Percentiles rank a stretch among this genome's conserved stretches.
Evolutionary conservation across 2,113 vertebrate genomes (phyloP).

Genomic region (Heloderma charlesbogerti): DNA sequence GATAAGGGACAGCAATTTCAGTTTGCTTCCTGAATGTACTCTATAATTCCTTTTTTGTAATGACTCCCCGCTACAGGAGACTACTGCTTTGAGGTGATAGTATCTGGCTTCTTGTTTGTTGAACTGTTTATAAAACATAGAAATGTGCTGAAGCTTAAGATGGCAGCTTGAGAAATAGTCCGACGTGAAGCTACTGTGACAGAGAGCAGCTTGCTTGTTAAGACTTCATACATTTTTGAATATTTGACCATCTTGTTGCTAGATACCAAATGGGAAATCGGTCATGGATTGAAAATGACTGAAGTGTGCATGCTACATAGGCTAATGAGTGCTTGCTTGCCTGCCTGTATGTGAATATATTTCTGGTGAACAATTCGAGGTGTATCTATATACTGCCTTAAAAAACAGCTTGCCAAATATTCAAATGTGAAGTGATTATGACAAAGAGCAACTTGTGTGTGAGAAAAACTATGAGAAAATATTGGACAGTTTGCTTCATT

Average conservation of each 20-base stretch:
- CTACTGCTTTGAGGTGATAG: constrained; percentile 58
- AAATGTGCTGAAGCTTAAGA: constrained; percentile 69
- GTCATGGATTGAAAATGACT: neutral
- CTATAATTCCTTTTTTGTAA: constrained; percentile 67
- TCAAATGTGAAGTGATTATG: neutral
- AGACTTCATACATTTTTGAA: neutral
- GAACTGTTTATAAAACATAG: constrained; percentile 66
- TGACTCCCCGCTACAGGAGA: constrained; percentile 66
- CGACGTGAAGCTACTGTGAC: constrained; percentile 22
- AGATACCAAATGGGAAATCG: neutral
- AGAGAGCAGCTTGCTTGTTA: constrained; percentile 11
- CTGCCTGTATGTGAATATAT: neutral
- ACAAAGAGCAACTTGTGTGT: too few relatives aligned
- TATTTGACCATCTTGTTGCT: neutral
- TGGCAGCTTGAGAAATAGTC: constrained; percentile 71
- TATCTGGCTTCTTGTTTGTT: constrained; percentile 23
- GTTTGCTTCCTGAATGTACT: constrained; percentile 67
- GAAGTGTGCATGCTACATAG: neutral
- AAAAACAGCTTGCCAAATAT: neutral
- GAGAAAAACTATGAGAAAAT: neutral
- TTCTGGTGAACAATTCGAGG: neutral
- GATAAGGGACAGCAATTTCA: constrained; percentile 68
- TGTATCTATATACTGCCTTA: neutral
- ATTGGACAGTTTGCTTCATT: neutral
- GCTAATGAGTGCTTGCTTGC: neutral